Percentiles rank a stretch among this genome's conserved stretches.
phyloP scores from a whole-genome alignment of 2,113 vertebrate species.

The Lophotis ruficrista region DNA sequence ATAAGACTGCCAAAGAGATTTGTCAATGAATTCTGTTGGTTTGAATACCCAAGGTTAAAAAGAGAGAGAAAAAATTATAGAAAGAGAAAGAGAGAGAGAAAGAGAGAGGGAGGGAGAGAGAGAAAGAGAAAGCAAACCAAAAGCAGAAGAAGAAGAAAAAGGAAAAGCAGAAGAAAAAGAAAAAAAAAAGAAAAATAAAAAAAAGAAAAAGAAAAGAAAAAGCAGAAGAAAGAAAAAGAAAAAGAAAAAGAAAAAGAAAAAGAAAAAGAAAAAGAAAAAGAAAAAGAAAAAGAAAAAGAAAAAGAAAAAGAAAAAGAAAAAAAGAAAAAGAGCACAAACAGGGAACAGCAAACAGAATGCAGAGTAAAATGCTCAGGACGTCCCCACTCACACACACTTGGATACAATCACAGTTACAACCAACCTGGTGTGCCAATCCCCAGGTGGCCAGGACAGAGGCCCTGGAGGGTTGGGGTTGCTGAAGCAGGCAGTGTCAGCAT shows the following conservation, averaged over 20 bases:
- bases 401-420: background rate
- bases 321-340: background rate
- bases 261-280: background rate
- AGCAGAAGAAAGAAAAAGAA: too few species aligned
- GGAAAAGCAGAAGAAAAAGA: too few species aligned
- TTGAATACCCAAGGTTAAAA: background rate
- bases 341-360: background rate
- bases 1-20: slow-evolving; percentile 52
- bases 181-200: too few species aligned
- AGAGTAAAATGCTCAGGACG: background rate
- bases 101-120: too few species aligned
- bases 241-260: background rate
- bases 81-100: too few species aligned
- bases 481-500: background rate
- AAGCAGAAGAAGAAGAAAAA: background rate
- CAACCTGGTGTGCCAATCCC: background rate
- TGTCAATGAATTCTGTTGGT: background rate
- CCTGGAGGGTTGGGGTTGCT: background rate
- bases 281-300: background rate
- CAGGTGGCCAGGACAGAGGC: background rate
- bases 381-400: background rate
- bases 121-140: too few species aligned
- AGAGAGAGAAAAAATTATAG: too few species aligned
- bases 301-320: background rate
- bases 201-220: too few species aligned